Percentiles rank a stretch among this genome's conserved stretches.
Conservation (phyloP, 2,113 vertebrate genomes). For the Rousettus leschenaultii region DNA sequence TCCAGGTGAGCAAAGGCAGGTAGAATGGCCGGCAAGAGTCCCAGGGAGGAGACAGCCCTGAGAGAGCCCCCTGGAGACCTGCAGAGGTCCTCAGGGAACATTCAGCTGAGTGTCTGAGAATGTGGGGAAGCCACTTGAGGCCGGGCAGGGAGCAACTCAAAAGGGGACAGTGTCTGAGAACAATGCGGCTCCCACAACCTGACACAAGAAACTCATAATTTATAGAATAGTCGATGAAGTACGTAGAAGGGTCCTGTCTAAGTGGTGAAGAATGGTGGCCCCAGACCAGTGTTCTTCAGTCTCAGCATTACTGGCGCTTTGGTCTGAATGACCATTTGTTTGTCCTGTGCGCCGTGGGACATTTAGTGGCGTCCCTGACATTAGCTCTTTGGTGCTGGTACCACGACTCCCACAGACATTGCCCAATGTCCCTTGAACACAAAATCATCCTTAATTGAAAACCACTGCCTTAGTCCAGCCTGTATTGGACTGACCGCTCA, state of each 20-base stretch:
- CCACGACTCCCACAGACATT: not conserved
- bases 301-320: not conserved
- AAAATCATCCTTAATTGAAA: not conserved
- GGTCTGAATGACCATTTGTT: not conserved
- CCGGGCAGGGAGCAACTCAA: too few species aligned
- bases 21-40: accelerated
- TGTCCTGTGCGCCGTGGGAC: not conserved
- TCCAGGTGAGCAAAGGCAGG: not conserved
- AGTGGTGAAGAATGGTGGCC: not conserved
- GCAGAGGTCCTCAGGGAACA: accelerated
- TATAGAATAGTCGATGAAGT: accelerated
- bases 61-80: not conserved
- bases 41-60: accelerated
- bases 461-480: too few species aligned
- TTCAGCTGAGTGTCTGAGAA: accelerated
- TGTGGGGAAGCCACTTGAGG: too few species aligned
- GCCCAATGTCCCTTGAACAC: not conserved
- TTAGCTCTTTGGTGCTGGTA: accelerated
- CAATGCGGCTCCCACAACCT: accelerated
- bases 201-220: too few species aligned
- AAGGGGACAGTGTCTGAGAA: too few species aligned
- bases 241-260: not conserved
- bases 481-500: not conserved
- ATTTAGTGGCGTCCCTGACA: too few species aligned
- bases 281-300: not conserved